Conservation (phyloP, 2,113 vertebrate genomes). For the Loxodonta africana region DNA sequence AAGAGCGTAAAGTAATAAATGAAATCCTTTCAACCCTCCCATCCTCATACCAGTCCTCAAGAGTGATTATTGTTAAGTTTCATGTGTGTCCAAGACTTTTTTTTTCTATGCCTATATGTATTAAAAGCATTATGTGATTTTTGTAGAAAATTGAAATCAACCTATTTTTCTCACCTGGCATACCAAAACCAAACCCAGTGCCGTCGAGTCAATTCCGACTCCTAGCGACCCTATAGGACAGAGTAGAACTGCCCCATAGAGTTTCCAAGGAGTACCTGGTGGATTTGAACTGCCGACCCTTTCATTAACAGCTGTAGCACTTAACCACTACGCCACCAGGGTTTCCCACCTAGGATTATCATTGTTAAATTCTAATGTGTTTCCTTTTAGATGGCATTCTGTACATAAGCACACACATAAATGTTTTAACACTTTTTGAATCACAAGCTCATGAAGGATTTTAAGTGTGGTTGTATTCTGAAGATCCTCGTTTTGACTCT, state of each 20-base stretch:
- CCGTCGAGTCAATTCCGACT: too few species aligned
- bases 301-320: too few species aligned
- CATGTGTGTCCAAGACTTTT: not conserved
- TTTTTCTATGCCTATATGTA: not conserved
- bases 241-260: too few species aligned
- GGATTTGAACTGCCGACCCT: too few species aligned
- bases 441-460: not conserved
- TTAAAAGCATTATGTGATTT: not conserved
- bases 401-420: not conserved
- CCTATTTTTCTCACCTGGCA: not conserved
- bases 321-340: too few species aligned
- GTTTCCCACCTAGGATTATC: not conserved
- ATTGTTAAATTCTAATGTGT: not conserved
- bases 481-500: not conserved
- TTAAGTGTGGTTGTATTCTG: not conserved
- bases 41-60: not conserved
- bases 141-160: constrained; percentile 39
- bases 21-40: not conserved
- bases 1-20: not conserved
- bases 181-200: too few species aligned
- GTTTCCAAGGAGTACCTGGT: too few species aligned
- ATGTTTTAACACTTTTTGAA: constrained; percentile 33
- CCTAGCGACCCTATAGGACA: too few species aligned
- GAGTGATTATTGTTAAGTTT: constrained; percentile 21
- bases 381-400: constrained; percentile 3